Conservation (phyloP, 2,113 vertebrate species). For the Protobothrops flavoviridis region DNA sequence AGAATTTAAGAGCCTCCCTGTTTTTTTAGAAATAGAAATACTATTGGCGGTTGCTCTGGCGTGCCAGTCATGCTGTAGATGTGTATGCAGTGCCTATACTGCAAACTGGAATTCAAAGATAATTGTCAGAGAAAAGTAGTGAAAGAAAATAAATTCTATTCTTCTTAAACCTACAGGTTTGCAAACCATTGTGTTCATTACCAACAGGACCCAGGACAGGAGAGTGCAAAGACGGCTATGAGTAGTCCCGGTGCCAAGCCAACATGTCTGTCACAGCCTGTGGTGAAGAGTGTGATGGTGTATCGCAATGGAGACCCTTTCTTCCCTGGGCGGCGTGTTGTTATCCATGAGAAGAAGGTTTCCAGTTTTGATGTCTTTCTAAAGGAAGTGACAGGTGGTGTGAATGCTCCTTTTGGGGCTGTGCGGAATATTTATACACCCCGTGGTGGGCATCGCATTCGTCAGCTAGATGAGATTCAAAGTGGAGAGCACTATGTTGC, state of each 20-base stretch:
- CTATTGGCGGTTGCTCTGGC: conserved; percentile 16
- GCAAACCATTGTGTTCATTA: rapidly evolving
- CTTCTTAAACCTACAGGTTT: not conserved
- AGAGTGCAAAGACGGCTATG: conserved; percentile 44
- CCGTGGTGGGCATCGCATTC: conserved; percentile 82
- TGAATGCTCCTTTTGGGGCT: conserved; percentile 89
- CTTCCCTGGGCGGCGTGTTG: conserved; percentile 86
- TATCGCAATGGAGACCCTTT: conserved; percentile 93
- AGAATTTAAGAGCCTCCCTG: not conserved
- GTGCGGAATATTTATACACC: conserved; percentile 95
- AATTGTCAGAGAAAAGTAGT: not conserved
- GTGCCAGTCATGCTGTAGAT: not conserved
- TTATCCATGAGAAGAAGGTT: conserved; percentile 88
- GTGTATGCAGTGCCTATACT: not conserved
- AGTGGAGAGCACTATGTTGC: conserved; percentile 95
- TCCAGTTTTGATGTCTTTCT: conserved; percentile 90
- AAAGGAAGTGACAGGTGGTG: conserved; percentile 87
- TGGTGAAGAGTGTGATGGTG: conserved; percentile 88
- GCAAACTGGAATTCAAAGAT: not conserved
- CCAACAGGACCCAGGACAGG: not conserved
- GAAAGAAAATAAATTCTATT: not conserved
- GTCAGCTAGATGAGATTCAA: conserved; percentile 81
- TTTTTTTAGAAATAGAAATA: not conserved
- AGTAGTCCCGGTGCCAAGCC: conserved; percentile 64
- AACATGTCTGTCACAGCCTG: conserved; percentile 83